Base-by-base conservation (phyloP, 2,797 vertebrate genomes). In the Propithecus perrieri region DNA sequence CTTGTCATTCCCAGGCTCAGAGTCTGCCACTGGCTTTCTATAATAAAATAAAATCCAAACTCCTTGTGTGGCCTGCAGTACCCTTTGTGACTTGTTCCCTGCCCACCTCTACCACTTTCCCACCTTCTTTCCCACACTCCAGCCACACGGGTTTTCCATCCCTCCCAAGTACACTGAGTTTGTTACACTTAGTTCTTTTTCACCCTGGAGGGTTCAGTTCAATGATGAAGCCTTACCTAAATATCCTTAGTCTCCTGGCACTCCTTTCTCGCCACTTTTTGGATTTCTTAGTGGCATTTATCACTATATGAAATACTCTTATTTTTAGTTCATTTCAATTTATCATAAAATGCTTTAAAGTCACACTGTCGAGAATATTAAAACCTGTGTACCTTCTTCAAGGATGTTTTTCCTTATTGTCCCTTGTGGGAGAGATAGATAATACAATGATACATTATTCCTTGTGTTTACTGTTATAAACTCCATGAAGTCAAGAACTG, bases 261-360 rank as follows among this genome's bases (percentile, higher is more conserved):
- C n/a, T 83, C 41, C 2, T 76, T 86, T 94, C 81, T 61, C 46
- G 5, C 79, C 81, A 22, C 20, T 84, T 53, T 78, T 91, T 65
- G 83, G n/a, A 69, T 87, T 96, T 85, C 55, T 92, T 96, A 48
- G 22, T 89, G 72, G 17, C 59, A 14, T 18, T 86, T 84, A 35
- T 20, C 50, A 17, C 41, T 76, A 4, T 50, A 46, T 53, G 81
- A 92, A 85, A 83, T 85, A 69, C 59, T 84, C 30, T 85, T 88
- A 65, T 10, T 87, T 86, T 92, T n/a, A 92, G 57, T 14, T 96
- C 65, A 96, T 67, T 85, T 94, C 85, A 72, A 8, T 92, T 87
- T 91, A 69, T 93, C 76, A 59, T 85, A 84, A 88, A 94, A 75
- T 74, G 2, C 55, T 91, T 96, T 84, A 65, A 75, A 89, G 22